Base-by-base conservation (phyloP, 2,797 vertebrate genomes). In the Rhinoraja longicauda region DNA sequence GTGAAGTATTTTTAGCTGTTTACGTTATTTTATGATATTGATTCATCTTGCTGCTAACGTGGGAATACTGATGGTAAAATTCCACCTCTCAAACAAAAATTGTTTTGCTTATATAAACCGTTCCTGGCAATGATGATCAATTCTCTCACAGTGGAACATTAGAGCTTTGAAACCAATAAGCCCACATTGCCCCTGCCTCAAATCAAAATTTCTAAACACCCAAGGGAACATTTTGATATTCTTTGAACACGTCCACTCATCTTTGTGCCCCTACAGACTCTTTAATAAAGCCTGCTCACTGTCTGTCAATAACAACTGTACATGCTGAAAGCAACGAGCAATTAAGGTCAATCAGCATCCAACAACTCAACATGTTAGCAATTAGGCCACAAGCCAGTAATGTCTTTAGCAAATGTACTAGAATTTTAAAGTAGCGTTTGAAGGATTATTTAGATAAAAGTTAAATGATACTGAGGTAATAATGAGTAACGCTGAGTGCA, bases 301-400 rank as follows among this genome's bases (percentile, higher is more conserved):
- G 90, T 8, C 70, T 57, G 70, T 92, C 90, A 45, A n/a, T 45
- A 75, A 17, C n/a, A 91, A 36, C 39, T 24, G 24, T 92, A 15
- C 24, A 53, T 92, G 90, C 39, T 72, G 26, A 53, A 45, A 92
- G 36, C 90, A 92, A 92, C 53, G 29, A 92, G 29, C 64, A 92
- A 75, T 92, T 92, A 92, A 45, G 70, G 39, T 53, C 70, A 92
- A 75, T 72, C 39, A 45, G 45, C 24, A 75, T 73, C 70, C 72
- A 75, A 92, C 70, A 91, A 53, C 36, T 73, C 67, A 91, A 73
- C 24, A 57, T 75, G 21, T 13, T n/a, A n/a, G 36, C 7, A 75
- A 75, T 92, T 92, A 92, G 45, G 26, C 67, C 26, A 45, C 7
- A 21, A 73, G 90, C 21, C 21, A 36, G 17, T 45, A 92, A 15